Base-by-base conservation (phyloP, 2,797 vertebrate species). In the Antrozous pallidus region DNA sequence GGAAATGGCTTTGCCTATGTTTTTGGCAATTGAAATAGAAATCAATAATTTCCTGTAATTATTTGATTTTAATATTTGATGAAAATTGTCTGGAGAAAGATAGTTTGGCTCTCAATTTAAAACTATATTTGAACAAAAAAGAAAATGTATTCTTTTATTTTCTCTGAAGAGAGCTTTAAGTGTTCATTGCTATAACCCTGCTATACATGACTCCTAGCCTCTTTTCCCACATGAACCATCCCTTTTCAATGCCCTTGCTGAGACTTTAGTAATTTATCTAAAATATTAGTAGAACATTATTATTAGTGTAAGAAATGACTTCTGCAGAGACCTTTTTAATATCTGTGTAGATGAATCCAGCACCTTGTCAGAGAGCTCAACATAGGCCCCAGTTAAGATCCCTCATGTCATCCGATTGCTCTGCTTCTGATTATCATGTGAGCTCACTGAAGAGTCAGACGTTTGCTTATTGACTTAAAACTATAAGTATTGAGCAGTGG, bases 41-140 rank as follows among this genome's bases (percentile, higher is more conserved):
- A 81, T 73, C 20, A 73, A 38, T 69, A 58, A 36, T 47, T 71
- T 49, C 40, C 18, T 81, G 33, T 70, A 56, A 75, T 45, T 88
- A 92, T 49, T 85, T 69, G 16, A 61, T 75, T 88, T 65, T 73
- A 78, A 88, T 73, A 67, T 78, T 54, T 86, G 31, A 71, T 90
- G n/a, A 91, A 92, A 61, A 70, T 17, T 69, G 1, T 16, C 40
- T 79, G 16, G 28, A 80, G 3, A 69, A 81, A 74, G 24, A 63
- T 42, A 85, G 38, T 63, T 91, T 63, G 4, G 26, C 31, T 88
- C 78, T 2, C 22, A 90, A 33, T 38, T 81, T 70, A 73, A 93
- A 81, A 10, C 18, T 47, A 3, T 45, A 7, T 80, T 82, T 61
- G 38, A 73, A 20, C 10, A 84, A 47, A 42, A 4, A 85, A 42